Conservation (phyloP, 1,140 invertebrate genomes). For the Lasaia peninsularis region DNA sequence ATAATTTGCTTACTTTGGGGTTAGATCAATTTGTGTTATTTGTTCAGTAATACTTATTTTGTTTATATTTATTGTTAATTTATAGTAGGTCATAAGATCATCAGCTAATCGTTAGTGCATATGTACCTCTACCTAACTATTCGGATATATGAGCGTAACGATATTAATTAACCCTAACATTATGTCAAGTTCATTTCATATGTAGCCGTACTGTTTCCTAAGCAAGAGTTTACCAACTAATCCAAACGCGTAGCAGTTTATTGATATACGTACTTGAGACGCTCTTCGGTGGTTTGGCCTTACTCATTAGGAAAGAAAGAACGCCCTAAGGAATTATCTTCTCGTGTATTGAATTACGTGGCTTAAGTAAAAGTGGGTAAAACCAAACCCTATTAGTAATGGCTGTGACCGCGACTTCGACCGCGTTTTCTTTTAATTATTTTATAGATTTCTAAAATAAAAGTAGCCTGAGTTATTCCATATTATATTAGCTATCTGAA, state of each 20-base stretch:
- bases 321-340: constrained; percentile 3
- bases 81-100: too few species aligned
- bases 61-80: too few species aligned
- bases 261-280: constrained; percentile 23
- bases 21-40: background rate
- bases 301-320: constrained; percentile 11
- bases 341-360: constrained; percentile 7
- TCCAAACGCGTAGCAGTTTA: constrained; percentile 21
- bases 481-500: too few species aligned
- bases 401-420: too few species aligned
- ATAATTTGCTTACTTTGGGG: background rate
- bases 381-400: background rate
- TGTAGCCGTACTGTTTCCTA: constrained; percentile 12
- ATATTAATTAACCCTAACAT: background rate
- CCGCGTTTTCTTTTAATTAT: too few species aligned
- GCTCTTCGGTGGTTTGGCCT: constrained; percentile 1
- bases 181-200: background rate
- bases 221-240: constrained; percentile 27
- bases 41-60: background rate
- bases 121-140: too few species aligned
- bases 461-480: too few species aligned
- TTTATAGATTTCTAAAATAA: too few species aligned
- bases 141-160: background rate
- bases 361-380: background rate
- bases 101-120: too few species aligned